Evolutionary conservation across 1,140 invertebrate species (phyloP).

Genomic region (Bombus pascuorum): DNA sequence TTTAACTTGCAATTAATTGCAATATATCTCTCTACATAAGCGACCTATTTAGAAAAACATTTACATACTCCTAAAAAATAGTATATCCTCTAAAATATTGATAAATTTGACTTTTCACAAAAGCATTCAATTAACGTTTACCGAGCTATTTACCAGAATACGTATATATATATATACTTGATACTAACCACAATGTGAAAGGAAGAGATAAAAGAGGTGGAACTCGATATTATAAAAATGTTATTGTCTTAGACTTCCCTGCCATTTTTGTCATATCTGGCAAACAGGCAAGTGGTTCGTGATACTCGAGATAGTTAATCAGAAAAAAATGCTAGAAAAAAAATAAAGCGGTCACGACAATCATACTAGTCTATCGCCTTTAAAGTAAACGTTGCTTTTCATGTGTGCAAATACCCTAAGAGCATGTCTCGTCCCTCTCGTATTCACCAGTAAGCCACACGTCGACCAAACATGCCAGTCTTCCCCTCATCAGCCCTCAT

Average conservation of each 20-base stretch:
- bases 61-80: neutral
- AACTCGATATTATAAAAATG: slow-evolving; percentile 6
- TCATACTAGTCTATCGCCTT: slow-evolving; percentile 42
- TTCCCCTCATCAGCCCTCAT: neutral
- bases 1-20: neutral
- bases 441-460: slow-evolving; percentile 46
- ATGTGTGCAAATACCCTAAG: slow-evolving; percentile 55
- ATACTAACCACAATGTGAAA: neutral
- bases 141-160: no score
- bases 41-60: no score
- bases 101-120: neutral
- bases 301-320: neutral
- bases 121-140: no score
- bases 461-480: neutral
- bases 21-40: neutral
- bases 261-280: neutral
- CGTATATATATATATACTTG: no score
- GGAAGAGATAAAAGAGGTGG: neutral
- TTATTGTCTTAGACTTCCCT: neutral
- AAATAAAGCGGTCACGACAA: neutral
- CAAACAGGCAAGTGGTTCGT: neutral
- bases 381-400: slow-evolving; percentile 55
- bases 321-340: neutral
- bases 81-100: neutral
- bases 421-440: slow-evolving; percentile 46